Percentiles rank a stretch among this genome's conserved stretches.
These are phyloP conservation scores for Connochaetes taurinus DNA, from an alignment of 2,113 vertebrate genomes.

Conservation along the genomic window DNA sequence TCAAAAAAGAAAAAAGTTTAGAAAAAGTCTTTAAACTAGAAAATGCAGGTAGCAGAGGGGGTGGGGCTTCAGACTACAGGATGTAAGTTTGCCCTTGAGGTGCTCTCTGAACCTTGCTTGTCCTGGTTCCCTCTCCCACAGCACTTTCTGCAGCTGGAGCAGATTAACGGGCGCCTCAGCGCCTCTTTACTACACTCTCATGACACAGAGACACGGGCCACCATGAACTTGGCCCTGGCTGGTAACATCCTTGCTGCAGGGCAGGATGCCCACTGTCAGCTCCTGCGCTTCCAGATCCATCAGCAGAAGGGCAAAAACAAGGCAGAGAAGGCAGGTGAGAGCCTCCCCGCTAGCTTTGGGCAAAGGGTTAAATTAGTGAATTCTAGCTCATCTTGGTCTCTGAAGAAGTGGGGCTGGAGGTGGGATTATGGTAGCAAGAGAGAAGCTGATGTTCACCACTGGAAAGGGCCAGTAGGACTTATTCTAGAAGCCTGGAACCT, in stretches of 20 bases:
- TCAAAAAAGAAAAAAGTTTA: neutral
- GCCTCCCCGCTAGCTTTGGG: neutral
- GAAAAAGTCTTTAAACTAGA: neutral
- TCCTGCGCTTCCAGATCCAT: conserved; percentile 82
- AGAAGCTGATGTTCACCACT: neutral
- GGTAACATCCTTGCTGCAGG: conserved; percentile 90
- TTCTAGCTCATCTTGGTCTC: neutral
- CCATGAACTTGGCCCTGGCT: conserved; percentile 93
- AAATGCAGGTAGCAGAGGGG: neutral
- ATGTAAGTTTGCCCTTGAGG: neutral
- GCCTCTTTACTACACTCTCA: conserved; percentile 90
- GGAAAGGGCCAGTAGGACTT: neutral
- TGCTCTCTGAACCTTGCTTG: neutral
- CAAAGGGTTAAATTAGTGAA: neutral
- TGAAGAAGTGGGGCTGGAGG: neutral
- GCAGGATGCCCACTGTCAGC: conserved; percentile 89
- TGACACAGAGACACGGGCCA: conserved; percentile 90
- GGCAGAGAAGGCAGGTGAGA: conserved; percentile 79
- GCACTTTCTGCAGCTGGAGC: conserved; percentile 92
- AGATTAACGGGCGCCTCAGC: conserved; percentile 82
- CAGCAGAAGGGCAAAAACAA: conserved; percentile 43
- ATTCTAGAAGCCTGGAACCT: neutral
- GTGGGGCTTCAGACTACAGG: neutral
- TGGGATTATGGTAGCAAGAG: neutral
- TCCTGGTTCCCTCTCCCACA: conserved; percentile 58